Percentiles rank a stretch among this genome's conserved stretches.
Conservation (phyloP, 2,113 vertebrate species). For the Phainopepla nitens region DNA sequence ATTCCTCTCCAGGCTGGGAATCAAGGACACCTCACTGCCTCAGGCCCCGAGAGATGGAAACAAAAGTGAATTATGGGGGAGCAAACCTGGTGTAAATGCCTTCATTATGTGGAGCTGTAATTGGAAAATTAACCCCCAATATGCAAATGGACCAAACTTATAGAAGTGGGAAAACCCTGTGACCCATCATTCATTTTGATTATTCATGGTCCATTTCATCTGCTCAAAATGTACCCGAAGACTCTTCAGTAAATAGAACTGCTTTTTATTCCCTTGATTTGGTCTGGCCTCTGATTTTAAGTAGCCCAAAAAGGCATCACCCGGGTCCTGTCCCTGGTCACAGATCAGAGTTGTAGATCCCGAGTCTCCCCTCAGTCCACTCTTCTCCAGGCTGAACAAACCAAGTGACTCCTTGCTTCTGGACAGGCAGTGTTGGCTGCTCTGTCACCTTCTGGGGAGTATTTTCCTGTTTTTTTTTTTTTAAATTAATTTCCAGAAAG, state of each 20-base stretch:
- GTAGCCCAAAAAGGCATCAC: background rate
- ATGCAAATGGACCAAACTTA: background rate
- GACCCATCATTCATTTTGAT: background rate
- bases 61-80: background rate
- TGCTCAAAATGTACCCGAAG: background rate
- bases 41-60: no score
- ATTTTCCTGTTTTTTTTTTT: background rate
- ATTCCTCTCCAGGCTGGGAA: background rate
- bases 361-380: background rate
- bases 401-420: background rate
- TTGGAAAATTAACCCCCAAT: background rate
- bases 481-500: background rate
- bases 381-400: background rate
- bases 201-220: no score
- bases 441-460: background rate
- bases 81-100: background rate
- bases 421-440: background rate
- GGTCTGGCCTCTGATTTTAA: background rate
- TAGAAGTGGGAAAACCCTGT: background rate
- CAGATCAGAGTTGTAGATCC: background rate
- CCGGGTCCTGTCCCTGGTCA: background rate
- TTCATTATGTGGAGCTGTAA: background rate
- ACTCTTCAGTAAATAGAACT: background rate
- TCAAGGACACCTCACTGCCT: background rate
- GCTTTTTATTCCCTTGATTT: background rate